Evolutionary conservation across 1,140 invertebrate genomes (phyloP), one percentile per base, ranked within the genome.

Genomic region (Samia ricini): DNA sequence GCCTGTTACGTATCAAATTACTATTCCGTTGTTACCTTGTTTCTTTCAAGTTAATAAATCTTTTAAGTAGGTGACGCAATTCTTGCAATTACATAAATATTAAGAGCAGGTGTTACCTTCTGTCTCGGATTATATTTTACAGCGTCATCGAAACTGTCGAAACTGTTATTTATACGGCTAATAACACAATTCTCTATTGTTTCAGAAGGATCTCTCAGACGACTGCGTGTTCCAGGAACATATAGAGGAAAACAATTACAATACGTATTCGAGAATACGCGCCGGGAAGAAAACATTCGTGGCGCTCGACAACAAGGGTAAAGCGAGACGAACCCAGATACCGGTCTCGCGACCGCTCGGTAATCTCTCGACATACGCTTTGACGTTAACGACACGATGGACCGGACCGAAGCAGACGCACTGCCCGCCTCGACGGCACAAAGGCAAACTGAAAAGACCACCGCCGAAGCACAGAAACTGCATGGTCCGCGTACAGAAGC

Each of bases 221-320:
- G 96, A 97, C 81, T 97, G 96, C 90, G 92, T 96, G 69, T 97
- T 97, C 92, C 95, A 96, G 84, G 96, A 97, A 85, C 95, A 94
- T 79, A 94, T 97, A 84, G 95, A 95, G 81, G 92, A 94, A 80
- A 94, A 96, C 83, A 94, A 95, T 82, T 97, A 96, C 92, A 97
- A 96, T 86, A 95, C 95, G 6, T 97, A 97, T 89, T 95, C 95
- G 68, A 93, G 93, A 79, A 95, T 96, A 92, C 76, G 83, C 22
- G 94, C 93, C 73, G 83, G 91, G 10, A 92, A 92, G 70, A 93
- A 94, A 68, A 95, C 95, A 0, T 97, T 95, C 86, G 88, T 97
- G 74, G 96, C 95, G 22, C 85, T 97, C 50, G 95, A 95, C 80
- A 93, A 93, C 64, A 86, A 91, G 48, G 96, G 96, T 4, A 89